phyloP scores from a whole-genome alignment of 2,113 vertebrate species.

The Fregata magnificens region DNA sequence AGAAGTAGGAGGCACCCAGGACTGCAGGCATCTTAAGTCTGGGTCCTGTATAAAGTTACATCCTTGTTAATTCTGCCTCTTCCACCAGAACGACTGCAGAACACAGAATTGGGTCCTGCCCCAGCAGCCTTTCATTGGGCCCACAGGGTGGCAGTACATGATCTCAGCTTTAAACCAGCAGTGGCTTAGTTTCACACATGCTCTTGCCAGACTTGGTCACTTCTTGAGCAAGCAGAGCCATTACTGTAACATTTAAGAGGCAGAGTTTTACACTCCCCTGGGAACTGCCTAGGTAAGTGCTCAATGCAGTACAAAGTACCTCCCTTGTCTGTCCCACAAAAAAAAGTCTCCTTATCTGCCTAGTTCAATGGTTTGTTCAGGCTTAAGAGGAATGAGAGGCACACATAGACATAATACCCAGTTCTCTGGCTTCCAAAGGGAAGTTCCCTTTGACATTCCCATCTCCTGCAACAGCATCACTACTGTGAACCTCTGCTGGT shows the following conservation, averaged over 20 bases:
- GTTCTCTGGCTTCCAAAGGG: neutral
- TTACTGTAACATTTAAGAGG: neutral
- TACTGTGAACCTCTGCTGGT: neutral
- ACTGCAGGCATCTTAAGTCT: neutral
- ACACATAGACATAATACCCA: fast-evolving
- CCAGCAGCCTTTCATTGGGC: neutral
- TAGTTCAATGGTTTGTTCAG: neutral
- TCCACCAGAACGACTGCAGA: neutral
- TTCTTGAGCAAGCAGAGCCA: neutral
- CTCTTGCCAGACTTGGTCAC: neutral
- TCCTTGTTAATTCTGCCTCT: neutral
- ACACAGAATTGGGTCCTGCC: neutral
- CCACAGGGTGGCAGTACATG: slow-evolving; percentile 28
- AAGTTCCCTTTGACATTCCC: neutral
- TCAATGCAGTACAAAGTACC: neutral
- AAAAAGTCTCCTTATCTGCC: neutral
- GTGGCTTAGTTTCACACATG: neutral
- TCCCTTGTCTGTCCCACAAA: neutral
- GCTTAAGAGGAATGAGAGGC: neutral
- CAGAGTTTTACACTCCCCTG: neutral
- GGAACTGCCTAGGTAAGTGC: too few relatives aligned
- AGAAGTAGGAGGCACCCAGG: neutral
- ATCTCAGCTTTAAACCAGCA: neutral
- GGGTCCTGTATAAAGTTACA: neutral
- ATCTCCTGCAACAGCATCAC: neutral